These are phyloP conservation scores for Spinibarbus caldwelli DNA, from an alignment of 2,797 vertebrate species.

Conservation along the genomic window DNA sequence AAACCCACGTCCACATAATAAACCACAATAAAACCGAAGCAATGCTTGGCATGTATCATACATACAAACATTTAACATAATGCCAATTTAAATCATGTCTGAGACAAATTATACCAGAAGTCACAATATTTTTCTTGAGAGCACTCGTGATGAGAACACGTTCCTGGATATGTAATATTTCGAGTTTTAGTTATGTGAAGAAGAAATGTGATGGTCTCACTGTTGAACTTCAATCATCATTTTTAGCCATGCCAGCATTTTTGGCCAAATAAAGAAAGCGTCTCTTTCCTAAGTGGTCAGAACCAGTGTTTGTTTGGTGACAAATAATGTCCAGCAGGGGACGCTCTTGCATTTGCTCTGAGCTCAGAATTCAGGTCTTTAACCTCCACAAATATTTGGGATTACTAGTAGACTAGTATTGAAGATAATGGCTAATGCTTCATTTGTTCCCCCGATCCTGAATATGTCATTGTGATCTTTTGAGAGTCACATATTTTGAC, in stretches of 20 bases:
- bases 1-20: background rate
- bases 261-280: background rate
- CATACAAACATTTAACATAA: slow-evolving; percentile 5
- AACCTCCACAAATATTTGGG: background rate
- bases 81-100: background rate
- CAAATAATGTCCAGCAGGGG: slow-evolving; percentile 12
- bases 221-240: background rate
- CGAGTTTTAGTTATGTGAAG: background rate
- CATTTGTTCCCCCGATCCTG: background rate
- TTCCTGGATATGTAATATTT: background rate
- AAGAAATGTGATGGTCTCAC: background rate
- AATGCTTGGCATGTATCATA: background rate
- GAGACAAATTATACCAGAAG: background rate
- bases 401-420: background rate
- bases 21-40: background rate
- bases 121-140: background rate
- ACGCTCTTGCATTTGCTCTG: slow-evolving; percentile 33
- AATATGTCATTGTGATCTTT: background rate
- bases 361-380: background rate
- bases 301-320: background rate
- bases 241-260: background rate
- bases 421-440: background rate
- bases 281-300: no score
- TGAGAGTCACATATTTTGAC: background rate
- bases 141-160: background rate